These are phyloP conservation scores for Anastatus disparis DNA, from an alignment of 1,140 invertebrate genomes.

Conservation along the genomic window DNA sequence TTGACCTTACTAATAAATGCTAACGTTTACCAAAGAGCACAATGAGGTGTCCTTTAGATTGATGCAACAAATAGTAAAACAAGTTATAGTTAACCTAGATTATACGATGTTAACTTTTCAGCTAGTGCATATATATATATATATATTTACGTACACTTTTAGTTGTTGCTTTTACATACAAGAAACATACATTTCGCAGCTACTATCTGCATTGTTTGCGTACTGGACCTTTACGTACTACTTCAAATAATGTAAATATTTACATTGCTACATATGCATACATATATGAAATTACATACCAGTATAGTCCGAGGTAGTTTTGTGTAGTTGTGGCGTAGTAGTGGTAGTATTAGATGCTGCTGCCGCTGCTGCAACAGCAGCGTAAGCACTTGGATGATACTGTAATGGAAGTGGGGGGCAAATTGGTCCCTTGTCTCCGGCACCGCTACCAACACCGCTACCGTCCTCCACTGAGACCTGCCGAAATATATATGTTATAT, in stretches of 20 bases:
- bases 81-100: too few species aligned
- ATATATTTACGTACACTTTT: too few species aligned
- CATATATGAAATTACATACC: slow-evolving; percentile 37
- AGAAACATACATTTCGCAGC: too few species aligned
- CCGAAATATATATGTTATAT: slow-evolving; percentile 62
- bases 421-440: slow-evolving; percentile 64
- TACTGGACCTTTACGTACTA: too few species aligned
- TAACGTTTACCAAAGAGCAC: not conserved
- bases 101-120: too few species aligned
- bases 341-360: slow-evolving; percentile 44
- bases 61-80: too few species aligned
- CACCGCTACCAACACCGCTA: slow-evolving; percentile 45
- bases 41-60: slow-evolving; percentile 7
- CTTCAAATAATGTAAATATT: too few species aligned
- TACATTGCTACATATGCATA: too few species aligned
- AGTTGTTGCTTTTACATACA: too few species aligned
- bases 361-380: slow-evolving; percentile 9
- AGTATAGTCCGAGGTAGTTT: slow-evolving; percentile 51
- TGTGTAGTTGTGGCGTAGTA: slow-evolving; percentile 62
- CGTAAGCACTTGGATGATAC: slow-evolving; percentile 59
- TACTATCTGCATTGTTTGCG: too few species aligned
- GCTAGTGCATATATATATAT: too few species aligned
- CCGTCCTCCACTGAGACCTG: slow-evolving; percentile 60
- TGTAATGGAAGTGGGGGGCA: slow-evolving; percentile 62
- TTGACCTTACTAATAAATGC: too few species aligned